A percentile compares a stretch with the other conserved stretches of the same genome.
Conservation (phyloP, 2,888 invertebrate species). For the Bellardia bayeri region DNA sequence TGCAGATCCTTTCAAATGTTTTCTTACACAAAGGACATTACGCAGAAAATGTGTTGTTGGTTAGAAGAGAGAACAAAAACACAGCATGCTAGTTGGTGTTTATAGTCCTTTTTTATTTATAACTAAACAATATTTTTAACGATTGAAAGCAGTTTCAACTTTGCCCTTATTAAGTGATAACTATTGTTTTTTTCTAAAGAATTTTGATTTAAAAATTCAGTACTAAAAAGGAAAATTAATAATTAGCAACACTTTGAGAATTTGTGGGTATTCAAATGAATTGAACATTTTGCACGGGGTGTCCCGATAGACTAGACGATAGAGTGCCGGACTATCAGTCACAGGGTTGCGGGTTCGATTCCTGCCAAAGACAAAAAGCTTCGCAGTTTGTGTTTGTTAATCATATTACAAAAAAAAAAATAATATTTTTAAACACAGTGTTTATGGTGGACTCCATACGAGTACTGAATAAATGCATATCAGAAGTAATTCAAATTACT, state of each 20-base stretch:
- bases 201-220: neutral
- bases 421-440: too few relatives aligned
- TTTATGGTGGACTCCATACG: too few relatives aligned
- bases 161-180: constrained; percentile 45
- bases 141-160: constrained; percentile 43
- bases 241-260: neutral
- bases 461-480: too few relatives aligned
- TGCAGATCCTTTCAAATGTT: constrained; percentile 60
- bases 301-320: too few relatives aligned
- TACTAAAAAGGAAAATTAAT: neutral
- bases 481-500: too few relatives aligned
- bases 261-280: neutral
- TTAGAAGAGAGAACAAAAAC: constrained; percentile 42
- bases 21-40: constrained; percentile 3
- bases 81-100: constrained; percentile 25
- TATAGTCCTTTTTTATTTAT: neutral
- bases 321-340: too few relatives aligned
- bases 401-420: too few relatives aligned
- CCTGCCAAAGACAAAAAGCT: too few relatives aligned
- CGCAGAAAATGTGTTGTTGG: neutral
- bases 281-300: too few relatives aligned
- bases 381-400: too few relatives aligned
- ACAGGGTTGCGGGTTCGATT: too few relatives aligned
- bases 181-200: constrained; percentile 12
- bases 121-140: neutral